A percentile compares a stretch with the other conserved stretches of the same genome.
phyloP scores from a whole-genome alignment of 2,797 vertebrate species.

The Crenichthys baileyi region DNA sequence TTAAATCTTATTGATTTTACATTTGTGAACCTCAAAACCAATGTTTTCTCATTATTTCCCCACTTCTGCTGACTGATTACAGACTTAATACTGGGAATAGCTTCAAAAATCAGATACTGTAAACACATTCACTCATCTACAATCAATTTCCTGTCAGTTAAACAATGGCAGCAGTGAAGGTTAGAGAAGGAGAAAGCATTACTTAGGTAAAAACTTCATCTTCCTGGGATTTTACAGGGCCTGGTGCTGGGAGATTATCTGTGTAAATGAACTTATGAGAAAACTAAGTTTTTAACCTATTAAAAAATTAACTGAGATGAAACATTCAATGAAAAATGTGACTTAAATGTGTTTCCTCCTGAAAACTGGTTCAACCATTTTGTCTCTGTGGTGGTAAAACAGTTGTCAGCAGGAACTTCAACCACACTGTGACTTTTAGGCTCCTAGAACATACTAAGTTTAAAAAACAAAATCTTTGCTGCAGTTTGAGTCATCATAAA shows the following conservation, averaged over 20 bases:
- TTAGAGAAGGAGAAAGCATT: background rate
- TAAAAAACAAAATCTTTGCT: no score
- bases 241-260: background rate
- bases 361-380: no score
- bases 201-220: background rate
- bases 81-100: constrained; percentile 13
- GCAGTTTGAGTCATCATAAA: no score
- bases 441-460: no score
- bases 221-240: background rate
- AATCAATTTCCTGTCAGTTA: constrained; percentile 6
- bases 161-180: background rate
- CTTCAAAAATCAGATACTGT: constrained; percentile 48
- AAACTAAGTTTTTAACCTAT: background rate
- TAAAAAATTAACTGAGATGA: no score
- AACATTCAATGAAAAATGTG: no score
- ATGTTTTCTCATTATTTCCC: constrained; percentile 38
- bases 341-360: no score
- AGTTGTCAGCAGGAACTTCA: background rate
- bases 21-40: constrained; percentile 39
- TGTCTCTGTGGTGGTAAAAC: no score
- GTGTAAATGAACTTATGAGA: background rate
- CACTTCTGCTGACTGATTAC: constrained; percentile 36
- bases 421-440: background rate
- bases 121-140: constrained; percentile 10
- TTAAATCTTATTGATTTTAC: constrained; percentile 58